Base-by-base conservation (phyloP, 1,140 invertebrate species). In the Diuraphis noxia region DNA sequence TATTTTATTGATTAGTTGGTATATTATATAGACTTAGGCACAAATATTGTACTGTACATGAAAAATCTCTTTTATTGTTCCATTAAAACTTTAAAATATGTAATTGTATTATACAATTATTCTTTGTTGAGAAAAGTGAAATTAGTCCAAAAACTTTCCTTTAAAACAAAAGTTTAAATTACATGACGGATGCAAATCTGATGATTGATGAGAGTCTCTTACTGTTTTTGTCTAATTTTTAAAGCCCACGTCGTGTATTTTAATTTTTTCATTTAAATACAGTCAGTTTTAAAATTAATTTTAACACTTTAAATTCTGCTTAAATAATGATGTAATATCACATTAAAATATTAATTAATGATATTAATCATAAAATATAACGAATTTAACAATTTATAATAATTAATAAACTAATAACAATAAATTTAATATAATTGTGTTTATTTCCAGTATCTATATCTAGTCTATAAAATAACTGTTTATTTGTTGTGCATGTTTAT, bases 91-190 rank as follows among this genome's bases (percentile, higher is more conserved):
- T 81, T 36, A 23, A 81, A 23, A 30, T 38, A 40, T 36, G 36
- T 40, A 38, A 81, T 81, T 81, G 3, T 81, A 38, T 38, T 79
- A 79, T 38, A 36, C 77, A 79, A 36, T 81, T 63, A 63, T 81
- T 81, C 23, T 81, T 84, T 41, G 40, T 41, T 84, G 4, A 41
- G 41, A 41, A 84, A 84, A 84, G 25, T 7, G 30, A 84, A 84
- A 84, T 84, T 41, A n/a, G 23, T 84, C 25, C 2, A n/a, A 40
- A 84, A 84, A n/a, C 81, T 84, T 84, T 43, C 81, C n/a, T 84
- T 41, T 41, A 13, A 41, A 41, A 41, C 40, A 84, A 84, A 84
- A 84, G 38, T 41, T 84, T 84, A 84, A 41, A 84, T 41, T 84
- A 7, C 25, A 84, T 40, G 30, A 84, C 81, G 40, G 81, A 34